These are phyloP conservation scores for Tapirus terrestris DNA, from an alignment of 2,113 vertebrate genomes.

Conservation along the genomic window DNA sequence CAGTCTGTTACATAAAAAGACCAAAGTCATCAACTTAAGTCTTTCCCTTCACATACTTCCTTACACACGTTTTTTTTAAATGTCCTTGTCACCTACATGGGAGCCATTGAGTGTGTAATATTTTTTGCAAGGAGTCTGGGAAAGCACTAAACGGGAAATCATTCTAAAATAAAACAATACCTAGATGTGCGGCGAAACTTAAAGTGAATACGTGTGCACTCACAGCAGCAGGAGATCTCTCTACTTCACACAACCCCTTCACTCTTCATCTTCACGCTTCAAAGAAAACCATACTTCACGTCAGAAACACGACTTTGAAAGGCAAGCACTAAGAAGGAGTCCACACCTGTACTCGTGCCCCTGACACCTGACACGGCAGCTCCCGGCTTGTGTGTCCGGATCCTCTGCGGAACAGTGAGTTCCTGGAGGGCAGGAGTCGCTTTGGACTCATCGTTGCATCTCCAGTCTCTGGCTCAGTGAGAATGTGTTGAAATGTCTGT, in stretches of 20 bases:
- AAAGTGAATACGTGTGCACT: neutral
- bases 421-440: neutral
- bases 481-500: neutral
- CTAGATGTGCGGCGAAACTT: neutral
- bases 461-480: slow-evolving; percentile 41
- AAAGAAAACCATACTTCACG: neutral
- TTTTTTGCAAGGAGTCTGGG: neutral
- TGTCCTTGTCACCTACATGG: neutral
- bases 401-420: neutral
- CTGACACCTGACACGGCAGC: neutral
- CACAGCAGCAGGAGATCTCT: neutral
- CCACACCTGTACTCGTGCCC: slow-evolving; percentile 33
- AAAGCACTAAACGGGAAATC: neutral
- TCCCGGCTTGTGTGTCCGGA: neutral
- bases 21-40: neutral
- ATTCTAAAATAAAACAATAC: neutral
- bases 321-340: neutral
- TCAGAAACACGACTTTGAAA: slow-evolving; percentile 9
- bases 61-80: neutral
- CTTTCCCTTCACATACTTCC: neutral
- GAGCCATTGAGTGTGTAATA: neutral
- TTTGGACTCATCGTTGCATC: neutral
- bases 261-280: neutral
- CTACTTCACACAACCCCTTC: neutral
- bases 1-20: neutral